These are phyloP conservation scores for Scolopax rusticola DNA, from an alignment of 2,797 vertebrate genomes.

Conservation along the genomic window DNA sequence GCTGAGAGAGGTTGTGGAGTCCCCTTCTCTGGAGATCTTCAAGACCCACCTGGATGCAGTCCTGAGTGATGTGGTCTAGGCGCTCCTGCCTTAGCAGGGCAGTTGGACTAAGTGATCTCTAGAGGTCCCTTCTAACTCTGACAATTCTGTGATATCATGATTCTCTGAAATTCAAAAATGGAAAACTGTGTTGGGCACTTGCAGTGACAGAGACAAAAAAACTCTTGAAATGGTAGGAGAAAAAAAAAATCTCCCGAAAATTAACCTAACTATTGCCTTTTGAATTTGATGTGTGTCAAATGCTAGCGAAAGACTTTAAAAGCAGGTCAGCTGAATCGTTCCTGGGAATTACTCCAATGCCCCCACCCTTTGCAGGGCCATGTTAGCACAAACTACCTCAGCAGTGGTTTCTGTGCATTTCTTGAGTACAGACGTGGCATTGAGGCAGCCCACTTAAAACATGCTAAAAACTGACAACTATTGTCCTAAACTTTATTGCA, in stretches of 20 bases:
- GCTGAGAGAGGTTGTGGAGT: no score
- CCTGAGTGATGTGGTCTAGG: no score
- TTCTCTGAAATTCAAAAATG: neutral
- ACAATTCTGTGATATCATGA: no score
- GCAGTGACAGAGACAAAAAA: neutral
- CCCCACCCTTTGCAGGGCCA: neutral
- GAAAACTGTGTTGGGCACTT: neutral
- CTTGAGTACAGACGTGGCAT: no score
- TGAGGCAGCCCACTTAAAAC: neutral
- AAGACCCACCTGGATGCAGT: no score
- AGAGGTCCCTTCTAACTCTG: no score
- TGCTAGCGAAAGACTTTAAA: neutral
- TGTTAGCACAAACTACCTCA: neutral
- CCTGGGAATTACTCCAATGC: neutral
- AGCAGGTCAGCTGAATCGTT: neutral
- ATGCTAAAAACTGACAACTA: neutral
- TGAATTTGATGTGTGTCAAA: neutral
- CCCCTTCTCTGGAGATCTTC: no score
- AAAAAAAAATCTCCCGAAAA: neutral
- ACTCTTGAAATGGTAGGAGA: neutral
- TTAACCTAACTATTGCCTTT: neutral
- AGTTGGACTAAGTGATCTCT: no score
- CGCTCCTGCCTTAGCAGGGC: no score
- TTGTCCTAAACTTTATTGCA: neutral
- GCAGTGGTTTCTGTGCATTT: neutral